Evolutionary conservation across 2,888 invertebrate genomes (phyloP), one percentile per base, ranked within the genome.

Genomic region (Zonitis immaculata): DNA sequence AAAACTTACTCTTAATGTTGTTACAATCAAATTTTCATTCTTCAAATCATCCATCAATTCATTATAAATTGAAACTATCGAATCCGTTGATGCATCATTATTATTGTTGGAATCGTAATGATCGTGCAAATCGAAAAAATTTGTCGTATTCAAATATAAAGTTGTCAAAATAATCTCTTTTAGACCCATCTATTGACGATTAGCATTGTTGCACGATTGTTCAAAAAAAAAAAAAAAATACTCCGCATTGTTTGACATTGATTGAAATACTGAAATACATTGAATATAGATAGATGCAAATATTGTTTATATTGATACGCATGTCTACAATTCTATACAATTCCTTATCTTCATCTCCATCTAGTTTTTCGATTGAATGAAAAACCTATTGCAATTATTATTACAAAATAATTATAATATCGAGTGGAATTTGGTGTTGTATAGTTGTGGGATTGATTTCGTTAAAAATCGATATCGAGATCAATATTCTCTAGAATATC

Each of bases 111-210:
- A 27, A 42, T 42, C 42, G 14, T 9, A 25, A 27, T 44, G 8
- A 16, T 25, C 14, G 3, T 0, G 25, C 6, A 6, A 11, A 18
- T 28, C 46, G 7, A 9, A 46, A 45, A 51, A 47, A 47, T 59
- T 61, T 5, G 66, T 60, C 43, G 49, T 45, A 49, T 65, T 66
- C 22, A 62, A 45, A 55, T 61, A 64, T 30, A 66, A 50, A 18
- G 55, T 50, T n/a, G 58, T 46, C 25, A 65, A 39, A 44, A 60
- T 44, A 6, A 61, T 44, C 46, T 65, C 63, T 16, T 57, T 51
- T 25, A 64, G 42, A 14, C 63, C 63, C 64, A 64, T 64, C 47
- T 51, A 39, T 18, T 26, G 26, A 1, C 6, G 26, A 22, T 4
- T 22, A 22, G 22, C 2, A 27, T 5, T 27, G 2, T 6, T 9